A percentile compares a stretch with the other conserved stretches of the same genome.
Conservation (phyloP, 1,140 invertebrate species). For the Danaus melanippus region DNA sequence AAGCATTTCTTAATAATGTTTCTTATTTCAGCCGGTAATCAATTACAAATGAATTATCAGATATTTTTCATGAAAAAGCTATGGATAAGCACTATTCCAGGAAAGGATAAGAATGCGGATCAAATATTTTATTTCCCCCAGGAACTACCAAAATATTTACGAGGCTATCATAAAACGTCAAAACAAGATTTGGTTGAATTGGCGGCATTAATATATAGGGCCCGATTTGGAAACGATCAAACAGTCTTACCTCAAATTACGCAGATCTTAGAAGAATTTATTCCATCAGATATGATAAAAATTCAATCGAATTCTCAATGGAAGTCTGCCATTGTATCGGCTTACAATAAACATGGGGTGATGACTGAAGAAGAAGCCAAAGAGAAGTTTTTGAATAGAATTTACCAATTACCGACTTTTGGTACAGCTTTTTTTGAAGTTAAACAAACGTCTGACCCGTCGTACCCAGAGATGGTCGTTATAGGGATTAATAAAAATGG, state of each 20-base stretch:
- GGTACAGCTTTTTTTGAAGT: slow-evolving; percentile 97
- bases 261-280: slow-evolving; percentile 80
- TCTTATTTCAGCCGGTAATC: slow-evolving; percentile 53
- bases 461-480: slow-evolving; percentile 87
- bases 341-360: slow-evolving; percentile 77
- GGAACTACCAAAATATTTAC: slow-evolving; percentile 92
- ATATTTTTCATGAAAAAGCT: slow-evolving; percentile 98
- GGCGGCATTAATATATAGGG: slow-evolving; percentile 86
- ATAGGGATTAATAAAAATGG: slow-evolving; percentile 94
- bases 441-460: slow-evolving; percentile 88
- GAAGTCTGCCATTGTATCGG: slow-evolving; percentile 82
- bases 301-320: slow-evolving; percentile 84
- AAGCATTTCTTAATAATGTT: slow-evolving; percentile 9
- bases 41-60: slow-evolving; percentile 89
- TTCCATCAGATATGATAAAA: slow-evolving; percentile 86
- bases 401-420: slow-evolving; percentile 90
- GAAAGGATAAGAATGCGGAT: slow-evolving; percentile 90
- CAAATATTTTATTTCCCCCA: slow-evolving; percentile 96
- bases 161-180: slow-evolving; percentile 88
- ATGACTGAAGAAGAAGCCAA: slow-evolving; percentile 82
- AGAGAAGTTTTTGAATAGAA: slow-evolving; percentile 85
- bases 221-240: slow-evolving; percentile 82
- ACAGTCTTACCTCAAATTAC: slow-evolving; percentile 75
- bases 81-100: slow-evolving; percentile 92
- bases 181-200: slow-evolving; percentile 86